Conservation (phyloP, 2,113 vertebrate species). For the Nipponia nippon region DNA sequence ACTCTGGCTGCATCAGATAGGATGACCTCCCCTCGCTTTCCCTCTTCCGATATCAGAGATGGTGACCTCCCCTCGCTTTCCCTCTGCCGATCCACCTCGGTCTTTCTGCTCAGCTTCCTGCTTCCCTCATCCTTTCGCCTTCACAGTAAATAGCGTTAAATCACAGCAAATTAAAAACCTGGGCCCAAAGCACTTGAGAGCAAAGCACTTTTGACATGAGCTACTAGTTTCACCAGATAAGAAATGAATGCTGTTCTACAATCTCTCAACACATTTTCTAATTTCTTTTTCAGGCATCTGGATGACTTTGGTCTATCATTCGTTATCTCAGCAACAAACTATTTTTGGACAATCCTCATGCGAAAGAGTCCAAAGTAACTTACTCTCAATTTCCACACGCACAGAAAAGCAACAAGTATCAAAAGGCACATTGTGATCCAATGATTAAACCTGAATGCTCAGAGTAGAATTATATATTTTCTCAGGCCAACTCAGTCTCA, state of each 20-base stretch:
- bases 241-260: not conserved
- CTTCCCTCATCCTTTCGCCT: not conserved
- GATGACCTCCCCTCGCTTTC: not conserved
- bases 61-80: not conserved
- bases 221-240: slow-evolving; percentile 28
- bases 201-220: slow-evolving; percentile 33
- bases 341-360: not conserved
- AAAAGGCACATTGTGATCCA: not conserved
- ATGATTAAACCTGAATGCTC: not conserved
- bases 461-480: not conserved
- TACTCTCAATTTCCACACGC: not conserved
- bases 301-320: slow-evolving; percentile 1
- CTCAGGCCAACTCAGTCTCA: not conserved
- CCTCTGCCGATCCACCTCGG: not conserved
- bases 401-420: not conserved
- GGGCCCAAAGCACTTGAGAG: slow-evolving; percentile 37
- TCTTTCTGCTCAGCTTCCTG: not conserved
- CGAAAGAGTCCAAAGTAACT: not conserved
- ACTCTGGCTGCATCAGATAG: not conserved
- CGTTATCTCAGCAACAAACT: slow-evolving; percentile 8
- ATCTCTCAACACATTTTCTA: not conserved
- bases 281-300: not conserved
- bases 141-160: not conserved
- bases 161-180: slow-evolving; percentile 36
- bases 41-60: not conserved